These are phyloP conservation scores for Cynocephalus volans DNA, from an alignment of 2,113 vertebrate genomes.

Conservation along the genomic window DNA sequence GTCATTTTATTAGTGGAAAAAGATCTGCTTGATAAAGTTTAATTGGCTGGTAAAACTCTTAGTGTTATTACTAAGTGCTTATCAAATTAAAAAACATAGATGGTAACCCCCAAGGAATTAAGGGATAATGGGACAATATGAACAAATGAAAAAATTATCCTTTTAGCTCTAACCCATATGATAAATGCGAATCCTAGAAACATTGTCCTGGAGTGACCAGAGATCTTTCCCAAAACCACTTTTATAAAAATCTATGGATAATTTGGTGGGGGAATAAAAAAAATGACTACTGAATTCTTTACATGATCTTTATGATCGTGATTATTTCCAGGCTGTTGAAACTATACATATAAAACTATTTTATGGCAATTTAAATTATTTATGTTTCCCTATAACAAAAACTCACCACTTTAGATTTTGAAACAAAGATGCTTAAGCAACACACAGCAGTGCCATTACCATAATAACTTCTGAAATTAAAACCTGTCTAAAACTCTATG, in stretches of 20 bases:
- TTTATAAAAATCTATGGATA: constrained; percentile 75
- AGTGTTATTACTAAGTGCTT: constrained; percentile 87
- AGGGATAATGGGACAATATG: constrained; percentile 86
- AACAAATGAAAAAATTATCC: constrained; percentile 85
- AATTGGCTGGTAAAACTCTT: constrained; percentile 89
- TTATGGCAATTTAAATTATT: constrained; percentile 89
- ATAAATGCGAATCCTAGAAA: constrained; percentile 79
- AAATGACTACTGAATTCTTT: constrained; percentile 84
- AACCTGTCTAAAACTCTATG: constrained; percentile 92
- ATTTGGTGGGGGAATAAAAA: constrained; percentile 65
- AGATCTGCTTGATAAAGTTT: constrained; percentile 90
- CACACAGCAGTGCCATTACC: constrained; percentile 91
- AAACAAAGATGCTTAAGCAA: constrained; percentile 88
- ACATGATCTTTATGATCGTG: constrained; percentile 70
- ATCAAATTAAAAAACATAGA: constrained; percentile 89
- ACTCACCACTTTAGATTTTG: constrained; percentile 88
- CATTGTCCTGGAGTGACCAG: constrained; percentile 67
- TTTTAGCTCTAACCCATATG: constrained; percentile 80
- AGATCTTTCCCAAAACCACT: constrained; percentile 74
- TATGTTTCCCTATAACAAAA: constrained; percentile 89
- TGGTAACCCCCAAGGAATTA: constrained; percentile 86
- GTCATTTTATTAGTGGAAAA: constrained; percentile 87
- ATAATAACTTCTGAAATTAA: constrained; percentile 93
- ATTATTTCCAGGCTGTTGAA: constrained; percentile 85
- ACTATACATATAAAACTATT: constrained; percentile 86